Conservation (phyloP, 2,888 invertebrate genomes). For the Tigriopus californicus region DNA sequence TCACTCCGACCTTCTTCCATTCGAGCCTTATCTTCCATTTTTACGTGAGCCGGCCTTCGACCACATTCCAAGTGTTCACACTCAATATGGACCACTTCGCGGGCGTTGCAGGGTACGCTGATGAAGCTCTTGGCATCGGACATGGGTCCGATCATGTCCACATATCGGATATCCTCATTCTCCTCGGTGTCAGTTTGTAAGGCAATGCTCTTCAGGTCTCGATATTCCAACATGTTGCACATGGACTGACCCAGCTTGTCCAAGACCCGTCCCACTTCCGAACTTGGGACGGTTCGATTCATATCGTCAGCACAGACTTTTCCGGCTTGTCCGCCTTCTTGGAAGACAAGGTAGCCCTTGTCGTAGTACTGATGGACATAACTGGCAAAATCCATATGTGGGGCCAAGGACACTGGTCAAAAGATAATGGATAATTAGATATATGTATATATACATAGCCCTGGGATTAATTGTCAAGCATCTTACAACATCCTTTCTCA, state of each 20-base stretch:
- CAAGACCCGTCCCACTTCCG: not conserved
- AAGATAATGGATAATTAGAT: not conserved
- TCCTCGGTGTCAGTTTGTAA: not conserved
- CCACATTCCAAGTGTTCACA: conserved; percentile 41
- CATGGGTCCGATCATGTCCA: conserved; percentile 2
- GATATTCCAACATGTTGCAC: not conserved
- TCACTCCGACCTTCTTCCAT: not conserved
- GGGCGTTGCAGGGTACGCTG: not conserved
- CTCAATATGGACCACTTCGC: not conserved
- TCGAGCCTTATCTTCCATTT: not conserved
- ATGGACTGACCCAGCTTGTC: conserved; percentile 4
- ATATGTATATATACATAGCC: no score
- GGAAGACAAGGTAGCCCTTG: conserved; percentile 6
- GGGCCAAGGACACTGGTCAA: conserved; percentile 4
- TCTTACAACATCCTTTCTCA: conserved; percentile 62
- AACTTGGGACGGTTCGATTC: conserved; percentile 1
- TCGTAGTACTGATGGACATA: conserved; percentile 14
- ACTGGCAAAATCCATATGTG: not conserved
- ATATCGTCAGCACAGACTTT: conserved; percentile 11
- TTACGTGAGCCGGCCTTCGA: conserved; percentile 31
- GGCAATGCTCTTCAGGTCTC: not conserved
- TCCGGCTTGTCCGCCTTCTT: conserved; percentile 7
- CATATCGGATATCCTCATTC: not conserved
- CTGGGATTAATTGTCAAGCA: no score
- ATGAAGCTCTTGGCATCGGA: not conserved